Conservation (phyloP, 2,888 invertebrate species). For the Tenthredo amoena region DNA sequence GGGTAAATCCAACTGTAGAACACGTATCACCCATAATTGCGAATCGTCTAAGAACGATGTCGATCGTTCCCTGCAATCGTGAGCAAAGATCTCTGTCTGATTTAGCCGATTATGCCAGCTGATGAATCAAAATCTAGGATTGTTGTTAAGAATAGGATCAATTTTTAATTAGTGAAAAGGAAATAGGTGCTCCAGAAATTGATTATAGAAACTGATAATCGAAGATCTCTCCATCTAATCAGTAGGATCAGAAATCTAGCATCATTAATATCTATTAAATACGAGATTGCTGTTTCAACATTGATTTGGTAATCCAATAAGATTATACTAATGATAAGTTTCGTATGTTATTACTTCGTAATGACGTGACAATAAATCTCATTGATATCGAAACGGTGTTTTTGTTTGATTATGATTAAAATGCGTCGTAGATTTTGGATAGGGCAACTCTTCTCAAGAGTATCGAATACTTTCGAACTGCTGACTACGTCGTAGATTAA, state of each 20-base stretch:
- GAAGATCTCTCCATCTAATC: no score
- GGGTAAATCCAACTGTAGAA: not conserved
- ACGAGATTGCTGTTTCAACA: not conserved
- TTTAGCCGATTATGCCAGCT: not conserved
- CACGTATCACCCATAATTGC: not conserved
- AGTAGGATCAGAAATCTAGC: not conserved
- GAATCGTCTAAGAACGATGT: not conserved
- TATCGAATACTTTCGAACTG: not conserved
- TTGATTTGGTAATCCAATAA: not conserved
- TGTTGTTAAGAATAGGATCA: not conserved
- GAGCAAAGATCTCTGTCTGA: not conserved
- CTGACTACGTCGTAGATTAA: not conserved
- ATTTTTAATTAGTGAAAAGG: not conserved
- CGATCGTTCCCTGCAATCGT: not conserved
- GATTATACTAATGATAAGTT: not conserved
- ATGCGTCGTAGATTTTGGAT: not conserved
- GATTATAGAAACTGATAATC: not conserved
- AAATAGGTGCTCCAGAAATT: no score
- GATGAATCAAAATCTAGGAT: not conserved
- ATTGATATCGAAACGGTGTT: not conserved
- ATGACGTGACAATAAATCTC: not conserved
- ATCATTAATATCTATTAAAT: not conserved
- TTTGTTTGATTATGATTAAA: not conserved
- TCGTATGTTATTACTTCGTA: not conserved
- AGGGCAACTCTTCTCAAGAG: not conserved